A percentile compares a stretch with the other conserved stretches of the same genome.
These are phyloP conservation scores for Microplitis deprimator DNA, from an alignment of 2,888 invertebrate species.

Conservation along the genomic window DNA sequence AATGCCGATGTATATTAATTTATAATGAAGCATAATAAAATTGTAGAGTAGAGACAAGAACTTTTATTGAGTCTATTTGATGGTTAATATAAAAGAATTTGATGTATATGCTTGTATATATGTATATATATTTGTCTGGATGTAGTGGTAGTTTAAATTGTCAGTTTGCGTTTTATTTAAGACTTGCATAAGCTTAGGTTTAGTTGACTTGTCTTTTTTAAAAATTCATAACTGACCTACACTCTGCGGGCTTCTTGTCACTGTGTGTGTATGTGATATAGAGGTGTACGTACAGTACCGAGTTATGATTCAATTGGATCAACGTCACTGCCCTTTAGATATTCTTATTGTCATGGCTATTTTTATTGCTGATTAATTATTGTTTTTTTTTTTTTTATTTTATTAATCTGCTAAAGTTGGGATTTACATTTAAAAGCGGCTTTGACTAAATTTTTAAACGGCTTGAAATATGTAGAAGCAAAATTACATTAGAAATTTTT, in stretches of 20 bases:
- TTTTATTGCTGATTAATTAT: background rate
- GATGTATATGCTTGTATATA: background rate
- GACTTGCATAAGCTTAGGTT: conserved; percentile 58
- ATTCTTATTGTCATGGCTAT: background rate
- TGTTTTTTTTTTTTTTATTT: too few species aligned
- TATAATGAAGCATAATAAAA: background rate
- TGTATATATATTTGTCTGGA: background rate
- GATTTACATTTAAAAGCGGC: too few species aligned
- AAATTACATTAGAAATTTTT: too few species aligned
- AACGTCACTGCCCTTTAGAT: conserved; percentile 5
- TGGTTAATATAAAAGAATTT: background rate
- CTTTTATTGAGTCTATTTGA: conserved; percentile 10
- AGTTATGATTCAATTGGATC: conserved; percentile 4
- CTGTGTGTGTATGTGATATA: conserved; percentile 22
- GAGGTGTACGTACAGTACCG: background rate
- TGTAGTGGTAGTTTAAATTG: conserved; percentile 33
- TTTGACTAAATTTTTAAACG: too few species aligned
- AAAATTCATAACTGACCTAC: conserved; percentile 65
- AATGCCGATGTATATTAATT: background rate
- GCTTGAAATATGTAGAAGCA: too few species aligned
- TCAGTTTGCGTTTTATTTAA: conserved; percentile 48
- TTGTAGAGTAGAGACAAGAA: background rate
- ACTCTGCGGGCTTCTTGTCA: conserved; percentile 38
- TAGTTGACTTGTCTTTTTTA: conserved; percentile 58
- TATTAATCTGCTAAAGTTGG: too few species aligned